Evolutionary conservation across 2,888 invertebrate genomes (phyloP), one percentile per base, ranked within the genome.

Genomic region (Drosophila parthenogenetica): DNA sequence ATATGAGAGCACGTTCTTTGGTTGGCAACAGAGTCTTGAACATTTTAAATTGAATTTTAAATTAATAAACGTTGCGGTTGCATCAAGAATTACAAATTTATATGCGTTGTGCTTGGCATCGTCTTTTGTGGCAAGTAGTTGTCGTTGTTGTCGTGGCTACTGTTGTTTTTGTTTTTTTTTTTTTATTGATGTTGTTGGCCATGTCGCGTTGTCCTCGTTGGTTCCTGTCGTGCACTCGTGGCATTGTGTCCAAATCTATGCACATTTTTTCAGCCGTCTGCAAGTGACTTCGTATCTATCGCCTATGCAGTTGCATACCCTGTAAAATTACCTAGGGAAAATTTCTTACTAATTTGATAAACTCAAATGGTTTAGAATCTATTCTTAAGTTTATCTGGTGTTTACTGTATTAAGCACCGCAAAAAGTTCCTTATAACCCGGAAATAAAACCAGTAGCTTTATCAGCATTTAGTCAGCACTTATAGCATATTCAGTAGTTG

Each of bases 1-100:
- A 37, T 39, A 53, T 49, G 49, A 13, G 43, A 49, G 51, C 73
- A 65, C 67, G 64, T 61, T 59, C 48, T 59, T 55, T 48, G 64
- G 49, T 50, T 54, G 22, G 13, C 49, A 35, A 39, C 49, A 32
- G 10, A 46, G 60, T 58, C 82, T 73, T 84, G 87, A 80, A 81
- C 85, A 89, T 83, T 80, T 83, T 73, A 90, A 89, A 90, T 90
- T 89, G 90, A 89, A 90, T 89, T 89, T 89, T 87, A 90, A 89
- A 89, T 90, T 90, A 90, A 89, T 89, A 90, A 90, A 88, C 79
- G 88, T 80, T 86, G 83, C 71, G 89, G 90, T 73, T 81, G 74
- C 86, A 79, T 82, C 88, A 83, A 75, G 86, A 82, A 89, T 90
- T 81, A 90, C 90, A 90, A 90, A 90, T 90, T 90, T 89, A 89